These are phyloP conservation scores for Sinodicranocentrus sp. DNA, from an alignment of 2,888 invertebrate species.

Conservation along the genomic window DNA sequence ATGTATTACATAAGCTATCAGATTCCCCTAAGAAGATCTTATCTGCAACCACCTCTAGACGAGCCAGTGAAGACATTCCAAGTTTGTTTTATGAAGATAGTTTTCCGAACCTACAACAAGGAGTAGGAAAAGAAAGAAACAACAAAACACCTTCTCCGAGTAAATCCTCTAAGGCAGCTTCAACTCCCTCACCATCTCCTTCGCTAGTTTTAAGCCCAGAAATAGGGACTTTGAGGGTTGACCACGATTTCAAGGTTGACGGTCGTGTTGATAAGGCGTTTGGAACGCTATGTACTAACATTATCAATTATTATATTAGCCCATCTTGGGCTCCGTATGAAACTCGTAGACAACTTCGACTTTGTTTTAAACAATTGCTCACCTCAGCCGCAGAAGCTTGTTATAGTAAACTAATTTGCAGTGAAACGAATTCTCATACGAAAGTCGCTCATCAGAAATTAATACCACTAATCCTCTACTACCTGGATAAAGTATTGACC, in stretches of 20 bases:
- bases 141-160: slow-evolving; percentile 52
- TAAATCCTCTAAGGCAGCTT: slow-evolving; percentile 32
- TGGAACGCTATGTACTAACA: slow-evolving; percentile 68
- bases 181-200: slow-evolving; percentile 51
- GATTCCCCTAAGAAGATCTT: slow-evolving; percentile 45
- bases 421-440: slow-evolving; percentile 22
- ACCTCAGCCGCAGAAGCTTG: slow-evolving; percentile 66
- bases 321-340: slow-evolving; percentile 74
- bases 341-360: slow-evolving; percentile 69
- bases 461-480: slow-evolving; percentile 58
- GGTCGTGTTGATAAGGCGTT: slow-evolving; percentile 70
- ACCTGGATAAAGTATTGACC: slow-evolving; percentile 51
- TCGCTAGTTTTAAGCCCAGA: slow-evolving; percentile 38
- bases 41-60: slow-evolving; percentile 43
- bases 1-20: slow-evolving; percentile 22
- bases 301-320: slow-evolving; percentile 73
- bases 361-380: slow-evolving; percentile 69
- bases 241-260: slow-evolving; percentile 69
- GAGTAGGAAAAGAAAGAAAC: no score
- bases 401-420: slow-evolving; percentile 39
- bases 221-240: slow-evolving; percentile 17
- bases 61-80: slow-evolving; percentile 56
- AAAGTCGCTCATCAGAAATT: slow-evolving; percentile 59
- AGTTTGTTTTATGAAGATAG: slow-evolving; percentile 9
- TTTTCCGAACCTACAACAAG: neutral